These are phyloP conservation scores for Harpagus bidentatus DNA, from an alignment of 2,113 vertebrate species.

Conservation along the genomic window DNA sequence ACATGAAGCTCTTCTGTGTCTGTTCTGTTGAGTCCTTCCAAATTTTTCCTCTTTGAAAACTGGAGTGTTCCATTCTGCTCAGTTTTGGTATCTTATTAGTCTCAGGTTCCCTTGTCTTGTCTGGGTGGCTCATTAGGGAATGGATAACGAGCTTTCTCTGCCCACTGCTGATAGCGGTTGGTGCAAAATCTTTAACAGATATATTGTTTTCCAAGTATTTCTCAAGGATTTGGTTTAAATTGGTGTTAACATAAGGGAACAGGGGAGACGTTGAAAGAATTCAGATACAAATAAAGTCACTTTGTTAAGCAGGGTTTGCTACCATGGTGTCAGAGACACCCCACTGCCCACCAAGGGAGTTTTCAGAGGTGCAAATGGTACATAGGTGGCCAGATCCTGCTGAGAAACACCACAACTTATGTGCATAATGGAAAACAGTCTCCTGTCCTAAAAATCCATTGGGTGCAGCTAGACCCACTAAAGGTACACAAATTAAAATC, in stretches of 20 bases:
- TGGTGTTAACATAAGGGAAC: not conserved
- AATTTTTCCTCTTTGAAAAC: not conserved
- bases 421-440: not conserved
- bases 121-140: conserved; percentile 31
- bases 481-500: not conserved
- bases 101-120: not conserved
- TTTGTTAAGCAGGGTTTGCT: not conserved
- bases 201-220: not conserved
- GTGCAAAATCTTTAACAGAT: not conserved
- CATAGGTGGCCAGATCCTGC: not conserved
- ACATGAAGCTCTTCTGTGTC: not conserved
- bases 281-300: not conserved
- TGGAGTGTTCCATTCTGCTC: not conserved
- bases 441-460: not conserved
- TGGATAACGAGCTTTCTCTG: conserved; percentile 31
- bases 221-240: not conserved
- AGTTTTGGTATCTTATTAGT: not conserved
- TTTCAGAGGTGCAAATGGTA: not conserved
- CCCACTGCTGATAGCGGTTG: not conserved
- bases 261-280: not conserved
- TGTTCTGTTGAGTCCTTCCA: not conserved
- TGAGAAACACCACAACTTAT: not conserved
- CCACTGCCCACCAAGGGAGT: not conserved
- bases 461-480: not conserved
- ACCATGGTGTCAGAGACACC: not conserved